Evolutionary conservation across 2,113 vertebrate species (phyloP).

Genomic region (Lepus timidus): DNA sequence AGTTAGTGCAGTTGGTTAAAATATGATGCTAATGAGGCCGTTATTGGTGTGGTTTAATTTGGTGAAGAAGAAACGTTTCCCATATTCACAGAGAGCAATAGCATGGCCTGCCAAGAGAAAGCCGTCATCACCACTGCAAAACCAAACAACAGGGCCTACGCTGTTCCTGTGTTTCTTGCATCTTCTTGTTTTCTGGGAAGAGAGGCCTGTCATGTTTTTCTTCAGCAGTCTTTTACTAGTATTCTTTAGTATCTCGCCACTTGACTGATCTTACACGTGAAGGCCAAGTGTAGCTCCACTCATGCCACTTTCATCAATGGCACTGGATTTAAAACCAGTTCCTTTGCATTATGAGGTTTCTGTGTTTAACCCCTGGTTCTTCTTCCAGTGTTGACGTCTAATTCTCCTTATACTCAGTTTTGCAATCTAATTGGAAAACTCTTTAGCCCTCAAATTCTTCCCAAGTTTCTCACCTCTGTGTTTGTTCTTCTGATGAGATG

Average conservation of each 20-base stretch:
- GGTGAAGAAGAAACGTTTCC: not conserved
- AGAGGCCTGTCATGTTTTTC: not conserved
- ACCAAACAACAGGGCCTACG: not conserved
- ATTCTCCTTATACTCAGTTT: not conserved
- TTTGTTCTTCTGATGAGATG: not conserved
- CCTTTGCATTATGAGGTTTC: not conserved
- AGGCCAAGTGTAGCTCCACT: not conserved
- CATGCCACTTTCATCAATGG: not conserved
- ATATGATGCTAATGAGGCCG: not conserved
- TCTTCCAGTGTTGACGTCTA: not conserved
- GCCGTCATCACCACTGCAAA: not conserved
- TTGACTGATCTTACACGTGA: not conserved
- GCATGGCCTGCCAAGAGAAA: not conserved
- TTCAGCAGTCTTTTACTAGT: not conserved
- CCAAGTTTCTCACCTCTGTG: not conserved
- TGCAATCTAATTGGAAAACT: not conserved
- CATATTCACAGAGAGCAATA: not conserved
- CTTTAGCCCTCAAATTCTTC: not conserved
- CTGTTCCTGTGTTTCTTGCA: not conserved
- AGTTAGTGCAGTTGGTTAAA: not conserved
- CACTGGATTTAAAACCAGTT: not conserved
- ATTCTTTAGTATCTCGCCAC: not conserved
- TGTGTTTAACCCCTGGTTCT: not conserved
- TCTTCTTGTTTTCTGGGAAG: not conserved
- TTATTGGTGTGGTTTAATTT: slow-evolving; percentile 4